phyloP scores from a whole-genome alignment of 2,797 vertebrate genomes.

The Trachurus trachurus region DNA sequence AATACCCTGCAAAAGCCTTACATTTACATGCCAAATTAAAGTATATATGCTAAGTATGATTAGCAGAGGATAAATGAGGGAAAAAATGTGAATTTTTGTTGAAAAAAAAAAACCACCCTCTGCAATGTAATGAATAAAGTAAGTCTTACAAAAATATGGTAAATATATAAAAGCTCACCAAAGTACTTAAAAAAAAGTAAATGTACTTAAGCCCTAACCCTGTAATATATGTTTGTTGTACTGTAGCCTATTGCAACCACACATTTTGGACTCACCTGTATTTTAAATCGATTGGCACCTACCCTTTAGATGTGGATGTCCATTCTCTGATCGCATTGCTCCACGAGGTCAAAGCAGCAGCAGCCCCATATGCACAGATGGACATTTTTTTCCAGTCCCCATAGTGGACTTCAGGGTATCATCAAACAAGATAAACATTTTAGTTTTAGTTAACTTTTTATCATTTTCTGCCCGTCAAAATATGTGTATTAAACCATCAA shows the following conservation, averaged over 20 bases:
- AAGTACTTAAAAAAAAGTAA: neutral
- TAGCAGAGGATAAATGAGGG: too few relatives aligned
- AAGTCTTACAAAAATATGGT: too few relatives aligned
- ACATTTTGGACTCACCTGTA: neutral
- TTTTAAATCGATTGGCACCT: neutral
- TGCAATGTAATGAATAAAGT: too few relatives aligned
- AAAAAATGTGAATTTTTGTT: too few relatives aligned
- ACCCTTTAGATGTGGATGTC: neutral
- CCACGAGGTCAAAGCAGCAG: neutral
- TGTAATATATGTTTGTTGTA: neutral
- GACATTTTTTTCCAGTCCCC: too few relatives aligned
- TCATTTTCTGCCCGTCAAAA: neutral
- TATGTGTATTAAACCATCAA: neutral
- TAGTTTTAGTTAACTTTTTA: neutral
- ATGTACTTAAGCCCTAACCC: neutral
- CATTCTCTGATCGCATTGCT: neutral
- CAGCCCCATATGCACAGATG: too few relatives aligned
- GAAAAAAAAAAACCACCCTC: too few relatives aligned
- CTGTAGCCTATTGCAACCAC: neutral
- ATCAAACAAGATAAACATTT: slow-evolving; percentile 5
- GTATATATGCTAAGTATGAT: too few relatives aligned
- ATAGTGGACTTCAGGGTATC: neutral
- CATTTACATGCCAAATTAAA: too few relatives aligned
- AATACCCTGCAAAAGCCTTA: too few relatives aligned
- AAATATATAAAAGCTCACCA: neutral